Conservation (phyloP, 2,113 vertebrate species). For the Miniopterus natalensis region DNA sequence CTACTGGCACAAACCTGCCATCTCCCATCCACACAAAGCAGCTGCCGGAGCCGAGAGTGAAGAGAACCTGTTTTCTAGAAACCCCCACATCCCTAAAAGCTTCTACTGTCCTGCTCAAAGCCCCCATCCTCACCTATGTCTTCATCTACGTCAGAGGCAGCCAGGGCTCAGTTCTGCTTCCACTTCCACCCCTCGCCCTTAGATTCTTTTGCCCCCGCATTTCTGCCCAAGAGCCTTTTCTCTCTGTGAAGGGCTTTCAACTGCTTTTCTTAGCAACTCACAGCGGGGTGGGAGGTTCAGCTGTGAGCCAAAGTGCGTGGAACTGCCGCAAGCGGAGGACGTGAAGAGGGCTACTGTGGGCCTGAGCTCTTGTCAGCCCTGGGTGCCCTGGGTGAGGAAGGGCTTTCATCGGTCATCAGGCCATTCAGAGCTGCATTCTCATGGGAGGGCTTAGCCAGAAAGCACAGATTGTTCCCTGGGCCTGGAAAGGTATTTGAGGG, state of each 20-base stretch:
- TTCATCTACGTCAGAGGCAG: conserved; percentile 54
- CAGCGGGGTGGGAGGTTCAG: conserved; percentile 72
- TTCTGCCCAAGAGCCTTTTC: conserved; percentile 75
- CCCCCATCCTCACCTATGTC: conserved; percentile 35
- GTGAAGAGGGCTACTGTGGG: not conserved
- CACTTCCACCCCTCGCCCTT: conserved; percentile 6
- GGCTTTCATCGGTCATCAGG: not conserved
- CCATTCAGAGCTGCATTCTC: not conserved
- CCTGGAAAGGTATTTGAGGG: not conserved
- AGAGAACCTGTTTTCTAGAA: conserved; percentile 19
- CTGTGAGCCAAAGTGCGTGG: conserved; percentile 45
- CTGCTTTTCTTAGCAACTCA: conserved; percentile 80
- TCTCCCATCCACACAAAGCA: not conserved
- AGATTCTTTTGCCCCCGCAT: conserved; percentile 41
- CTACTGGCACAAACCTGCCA: not conserved
- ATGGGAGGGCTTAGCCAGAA: not conserved
- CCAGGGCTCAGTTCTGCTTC: conserved; percentile 41
- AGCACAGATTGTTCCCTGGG: not conserved
- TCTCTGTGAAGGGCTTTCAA: conserved; percentile 72
- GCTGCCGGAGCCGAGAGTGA: not conserved
- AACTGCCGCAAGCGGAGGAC: conserved; percentile 15
- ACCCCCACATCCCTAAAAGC: not conserved
- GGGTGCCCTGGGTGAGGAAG: not conserved
- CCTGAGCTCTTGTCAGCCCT: conserved; percentile 1
- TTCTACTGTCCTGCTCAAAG: conserved; percentile 37